Evolutionary conservation across 1,140 invertebrate genomes (phyloP).

Genomic region (Araneus ventricosus): DNA sequence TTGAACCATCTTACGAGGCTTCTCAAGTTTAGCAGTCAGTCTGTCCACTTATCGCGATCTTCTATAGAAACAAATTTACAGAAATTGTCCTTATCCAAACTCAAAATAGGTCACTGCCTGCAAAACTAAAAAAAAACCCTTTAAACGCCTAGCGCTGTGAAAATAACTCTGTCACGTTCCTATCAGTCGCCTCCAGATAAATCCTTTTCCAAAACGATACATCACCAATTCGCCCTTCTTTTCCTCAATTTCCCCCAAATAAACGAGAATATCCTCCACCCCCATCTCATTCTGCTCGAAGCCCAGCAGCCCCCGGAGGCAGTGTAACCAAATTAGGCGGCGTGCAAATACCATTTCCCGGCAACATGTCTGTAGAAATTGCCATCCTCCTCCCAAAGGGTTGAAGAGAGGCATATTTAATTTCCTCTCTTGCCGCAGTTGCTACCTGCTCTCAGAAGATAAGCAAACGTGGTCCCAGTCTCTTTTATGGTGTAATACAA

Average conservation of each 20-base stretch:
- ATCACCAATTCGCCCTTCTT: background rate
- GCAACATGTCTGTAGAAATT: background rate
- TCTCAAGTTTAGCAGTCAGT: no score
- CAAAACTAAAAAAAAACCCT: no score
- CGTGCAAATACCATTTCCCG: background rate
- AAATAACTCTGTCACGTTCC: no score
- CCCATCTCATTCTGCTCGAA: background rate
- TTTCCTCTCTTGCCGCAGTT: background rate
- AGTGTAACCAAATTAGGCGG: background rate
- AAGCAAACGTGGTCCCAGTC: background rate
- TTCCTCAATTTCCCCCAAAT: background rate
- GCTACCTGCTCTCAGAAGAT: background rate
- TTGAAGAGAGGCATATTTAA: background rate
- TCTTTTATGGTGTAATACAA: background rate
- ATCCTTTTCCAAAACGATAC: background rate
- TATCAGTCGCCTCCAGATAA: background rate
- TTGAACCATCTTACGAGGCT: no score
- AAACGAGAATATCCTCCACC: background rate
- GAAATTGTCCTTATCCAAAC: no score
- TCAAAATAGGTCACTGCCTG: no score
- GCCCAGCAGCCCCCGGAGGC: background rate
- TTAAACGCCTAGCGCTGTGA: no score
- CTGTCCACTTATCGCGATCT: no score
- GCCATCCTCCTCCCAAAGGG: background rate
- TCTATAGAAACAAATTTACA: no score